A percentile compares a stretch with the other conserved stretches of the same genome.
These are phyloP conservation scores for Ammospiza caudacuta DNA, from an alignment of 2,113 vertebrate species.

Conservation along the genomic window DNA sequence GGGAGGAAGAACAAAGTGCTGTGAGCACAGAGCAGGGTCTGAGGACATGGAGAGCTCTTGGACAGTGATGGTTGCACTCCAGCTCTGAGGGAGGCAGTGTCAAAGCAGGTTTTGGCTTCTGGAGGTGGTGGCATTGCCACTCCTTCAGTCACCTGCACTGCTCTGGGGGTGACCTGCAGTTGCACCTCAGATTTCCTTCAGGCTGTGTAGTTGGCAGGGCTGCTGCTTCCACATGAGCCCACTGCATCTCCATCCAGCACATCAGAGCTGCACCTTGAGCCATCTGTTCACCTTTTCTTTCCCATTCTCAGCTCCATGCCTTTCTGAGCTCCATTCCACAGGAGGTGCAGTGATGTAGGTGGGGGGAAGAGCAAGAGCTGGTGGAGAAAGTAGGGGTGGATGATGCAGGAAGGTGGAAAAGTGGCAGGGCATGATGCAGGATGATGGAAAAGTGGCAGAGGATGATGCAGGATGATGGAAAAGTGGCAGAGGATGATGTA, in stretches of 20 bases:
- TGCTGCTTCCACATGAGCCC: not conserved
- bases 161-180: not conserved
- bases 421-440: not conserved
- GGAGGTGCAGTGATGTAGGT: constrained; percentile 41
- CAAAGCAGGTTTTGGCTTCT: not conserved
- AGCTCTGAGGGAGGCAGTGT: not conserved
- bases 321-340: constrained; percentile 39
- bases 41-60: not conserved
- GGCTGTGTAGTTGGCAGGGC: not conserved
- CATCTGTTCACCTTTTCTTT: constrained; percentile 46
- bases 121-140: not conserved
- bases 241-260: constrained; percentile 15
- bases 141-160: not conserved
- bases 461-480: not conserved
- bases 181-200: not conserved
- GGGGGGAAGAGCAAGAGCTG: not conserved
- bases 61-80: not conserved
- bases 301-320: constrained; percentile 19
- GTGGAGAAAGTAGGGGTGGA: not conserved
- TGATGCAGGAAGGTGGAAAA: not conserved
- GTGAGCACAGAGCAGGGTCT: not conserved
- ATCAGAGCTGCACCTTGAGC: not conserved
- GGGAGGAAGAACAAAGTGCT: not conserved
- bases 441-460: not conserved
- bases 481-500: too few species aligned